Base-by-base conservation (phyloP, 2,797 vertebrate genomes). In the Nannoperca australis region DNA sequence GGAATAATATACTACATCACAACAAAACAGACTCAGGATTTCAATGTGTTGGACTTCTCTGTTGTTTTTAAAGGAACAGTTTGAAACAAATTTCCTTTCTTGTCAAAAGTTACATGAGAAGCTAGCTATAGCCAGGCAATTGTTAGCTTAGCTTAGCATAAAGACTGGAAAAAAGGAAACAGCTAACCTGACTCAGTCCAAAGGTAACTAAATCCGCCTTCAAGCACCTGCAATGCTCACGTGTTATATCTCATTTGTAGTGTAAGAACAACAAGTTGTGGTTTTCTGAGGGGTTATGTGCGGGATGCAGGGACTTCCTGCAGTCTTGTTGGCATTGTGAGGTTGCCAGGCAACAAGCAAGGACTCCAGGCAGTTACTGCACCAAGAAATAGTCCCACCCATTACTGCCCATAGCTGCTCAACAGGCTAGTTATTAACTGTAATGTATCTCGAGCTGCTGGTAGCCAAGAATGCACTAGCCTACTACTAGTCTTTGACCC, bases 401-500 rank as follows among this genome's bases (percentile, higher is more conserved):
- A 44, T 44, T 15, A 14, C 40, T 5, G 40, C 40, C 9, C 8
- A 10, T 36, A 36, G 10, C 36, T 38, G 2, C 9, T 8, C 10
- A 9, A 9, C 8, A 38, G 9, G 36, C 9, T 38, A 38, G 36
- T 38, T 38, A 38, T 38, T 38, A 67, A 58, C 42, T n/a, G 2
- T 11, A 38, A 27, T 55, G 22, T 11, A 20, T 56, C 27, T 54
- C 24, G 30, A 70, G 71, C 70, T 62, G 69, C 72, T 77, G 65
- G 75, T 60, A 38, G 45, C 32, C 60, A 40, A 36, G 56, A 67
- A 50, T 62, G 67, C 54, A 20, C 24, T 71, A 62, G 50, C 49
- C 70, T 13, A 18, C 44, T 24, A 34, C 50, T 18, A 15, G 36
- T 59, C 64, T 76, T 20, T 84, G 72, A 85, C 75, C 83, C 70